Percentiles rank a stretch among this genome's conserved stretches.
phyloP scores from a whole-genome alignment of 2,113 vertebrate species.

The human (Homo sapiens) region GRCh38 chr21:29030501-29031000 shows the following conservation, averaged over 20 bases:
- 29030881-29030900: not conserved
- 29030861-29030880: not conserved
- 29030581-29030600: constrained; percentile 82
- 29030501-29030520: not conserved
- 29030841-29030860: not conserved
- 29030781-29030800: not conserved
- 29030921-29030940: not conserved
- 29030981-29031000: not conserved
- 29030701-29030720: constrained; percentile 77
- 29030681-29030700: constrained; percentile 88
- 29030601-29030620: constrained; percentile 92
- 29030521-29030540: not conserved
- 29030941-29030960: not conserved
- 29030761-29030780: constrained; percentile 94
- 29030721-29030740: constrained; percentile 80
- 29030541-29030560: not conserved
- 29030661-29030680: constrained; percentile 90
- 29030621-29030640: constrained; percentile 90
- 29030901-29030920: not conserved
- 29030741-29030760: constrained; percentile 95
- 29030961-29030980: not conserved
- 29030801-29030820: not conserved
- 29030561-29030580: not conserved
- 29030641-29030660: constrained; percentile 87
- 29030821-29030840: not conserved